A percentile compares a stretch with the other conserved stretches of the same genome.
These are phyloP conservation scores for Aix galericulata DNA, from an alignment of 2,113 vertebrate genomes.

Conservation along the genomic window DNA sequence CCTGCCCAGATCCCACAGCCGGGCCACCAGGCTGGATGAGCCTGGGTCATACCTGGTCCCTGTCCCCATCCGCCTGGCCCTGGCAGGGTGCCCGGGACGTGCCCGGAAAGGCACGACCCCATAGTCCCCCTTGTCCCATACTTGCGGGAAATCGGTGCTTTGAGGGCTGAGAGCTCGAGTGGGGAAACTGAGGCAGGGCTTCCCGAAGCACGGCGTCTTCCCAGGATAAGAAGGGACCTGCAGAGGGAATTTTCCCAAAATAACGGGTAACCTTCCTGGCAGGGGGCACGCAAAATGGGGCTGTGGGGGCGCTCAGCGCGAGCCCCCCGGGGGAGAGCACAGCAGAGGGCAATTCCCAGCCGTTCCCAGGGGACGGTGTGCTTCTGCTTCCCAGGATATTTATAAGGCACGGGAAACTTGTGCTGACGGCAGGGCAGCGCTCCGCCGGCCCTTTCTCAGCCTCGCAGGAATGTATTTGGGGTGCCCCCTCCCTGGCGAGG, in stretches of 20 bases:
- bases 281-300: neutral
- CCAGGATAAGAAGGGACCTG: neutral
- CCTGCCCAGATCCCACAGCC: neutral
- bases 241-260: neutral
- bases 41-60: neutral
- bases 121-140: rapidly evolving
- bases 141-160: rapidly evolving
- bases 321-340: neutral
- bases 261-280: neutral
- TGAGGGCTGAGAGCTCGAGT: too few species aligned
- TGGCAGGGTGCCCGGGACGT: rapidly evolving
- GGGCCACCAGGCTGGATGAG: neutral
- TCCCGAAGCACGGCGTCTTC: rapidly evolving
- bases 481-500: rapidly evolving
- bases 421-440: neutral
- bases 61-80: neutral
- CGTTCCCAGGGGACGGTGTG: neutral
- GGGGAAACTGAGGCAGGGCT: neutral
- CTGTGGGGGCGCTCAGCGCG: neutral
- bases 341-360: neutral
- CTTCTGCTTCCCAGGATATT: conserved; percentile 53
- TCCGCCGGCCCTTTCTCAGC: neutral
- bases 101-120: rapidly evolving
- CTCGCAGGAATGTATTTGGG: neutral
- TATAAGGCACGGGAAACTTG: neutral